Evolutionary conservation across 2,113 vertebrate species (phyloP).

Genomic region (Dipodomys spectabilis): DNA sequence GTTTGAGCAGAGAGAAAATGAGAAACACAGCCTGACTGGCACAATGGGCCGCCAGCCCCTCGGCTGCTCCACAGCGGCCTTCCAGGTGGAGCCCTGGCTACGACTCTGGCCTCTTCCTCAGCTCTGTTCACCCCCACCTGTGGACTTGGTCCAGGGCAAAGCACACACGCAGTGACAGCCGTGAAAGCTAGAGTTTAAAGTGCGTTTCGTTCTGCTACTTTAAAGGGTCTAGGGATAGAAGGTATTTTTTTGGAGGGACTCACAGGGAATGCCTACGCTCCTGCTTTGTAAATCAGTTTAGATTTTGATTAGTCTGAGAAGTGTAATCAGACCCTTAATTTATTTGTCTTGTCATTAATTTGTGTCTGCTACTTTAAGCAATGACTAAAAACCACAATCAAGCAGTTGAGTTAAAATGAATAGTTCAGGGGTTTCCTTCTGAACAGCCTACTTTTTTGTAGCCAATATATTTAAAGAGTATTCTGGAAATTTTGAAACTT

Average conservation of each 20-base stretch:
- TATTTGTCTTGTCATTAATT: conserved; percentile 49
- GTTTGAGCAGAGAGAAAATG: neutral
- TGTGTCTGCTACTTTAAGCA: conserved; percentile 31
- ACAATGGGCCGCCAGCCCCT: neutral
- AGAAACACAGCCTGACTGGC: conserved; percentile 17
- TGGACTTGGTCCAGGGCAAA: conserved; percentile 40
- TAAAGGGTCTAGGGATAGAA: neutral
- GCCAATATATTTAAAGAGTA: conserved; percentile 37
- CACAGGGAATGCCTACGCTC: neutral
- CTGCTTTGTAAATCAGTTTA: conserved; percentile 24
- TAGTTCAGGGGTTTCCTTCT: neutral
- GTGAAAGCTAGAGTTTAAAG: neutral
- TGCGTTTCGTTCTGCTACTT: neutral
- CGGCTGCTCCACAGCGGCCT: neutral
- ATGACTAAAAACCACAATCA: conserved; percentile 37
- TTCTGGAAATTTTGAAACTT: conserved; percentile 52
- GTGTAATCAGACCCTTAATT: conserved; percentile 21
- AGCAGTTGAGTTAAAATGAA: conserved; percentile 32
- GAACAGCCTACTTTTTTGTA: conserved; percentile 5
- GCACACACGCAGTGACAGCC: neutral
- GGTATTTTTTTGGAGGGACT: conserved; percentile 8
- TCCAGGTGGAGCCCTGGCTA: neutral
- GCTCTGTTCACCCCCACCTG: neutral
- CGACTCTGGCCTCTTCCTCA: neutral
- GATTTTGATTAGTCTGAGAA: neutral